Conservation (phyloP, 2,113 vertebrate species). For the Burhinus oedicnemus region DNA sequence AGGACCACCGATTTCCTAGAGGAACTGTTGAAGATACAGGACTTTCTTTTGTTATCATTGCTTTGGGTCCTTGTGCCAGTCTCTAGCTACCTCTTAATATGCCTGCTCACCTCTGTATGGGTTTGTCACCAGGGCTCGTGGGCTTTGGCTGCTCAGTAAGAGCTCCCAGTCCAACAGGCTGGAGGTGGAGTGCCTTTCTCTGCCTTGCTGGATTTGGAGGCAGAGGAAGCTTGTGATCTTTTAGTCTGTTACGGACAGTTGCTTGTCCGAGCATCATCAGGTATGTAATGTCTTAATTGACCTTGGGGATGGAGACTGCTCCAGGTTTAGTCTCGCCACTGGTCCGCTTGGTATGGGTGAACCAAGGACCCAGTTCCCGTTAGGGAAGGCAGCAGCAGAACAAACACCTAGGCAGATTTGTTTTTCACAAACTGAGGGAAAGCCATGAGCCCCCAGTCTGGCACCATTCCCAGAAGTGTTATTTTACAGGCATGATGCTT, state of each 20-base stretch:
- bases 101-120: neutral
- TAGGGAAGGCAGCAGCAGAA: neutral
- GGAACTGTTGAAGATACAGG: neutral
- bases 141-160: neutral
- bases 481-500: conserved; percentile 28
- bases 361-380: accelerated
- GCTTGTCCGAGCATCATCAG: accelerated
- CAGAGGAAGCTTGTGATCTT: neutral
- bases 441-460: neutral
- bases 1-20: neutral
- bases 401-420: neutral
- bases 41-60: neutral
- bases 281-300: neutral
- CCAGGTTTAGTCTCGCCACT: neutral
- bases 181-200: neutral
- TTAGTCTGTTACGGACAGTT: neutral
- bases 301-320: neutral
- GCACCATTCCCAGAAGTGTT: conserved; percentile 39
- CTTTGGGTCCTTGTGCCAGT: neutral
- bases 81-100: accelerated
- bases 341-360: accelerated
- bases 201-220: neutral
- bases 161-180: neutral
- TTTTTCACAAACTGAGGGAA: neutral
- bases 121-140: neutral